Conservation (phyloP, 2,113 vertebrate species). For the Miniopterus natalensis region DNA sequence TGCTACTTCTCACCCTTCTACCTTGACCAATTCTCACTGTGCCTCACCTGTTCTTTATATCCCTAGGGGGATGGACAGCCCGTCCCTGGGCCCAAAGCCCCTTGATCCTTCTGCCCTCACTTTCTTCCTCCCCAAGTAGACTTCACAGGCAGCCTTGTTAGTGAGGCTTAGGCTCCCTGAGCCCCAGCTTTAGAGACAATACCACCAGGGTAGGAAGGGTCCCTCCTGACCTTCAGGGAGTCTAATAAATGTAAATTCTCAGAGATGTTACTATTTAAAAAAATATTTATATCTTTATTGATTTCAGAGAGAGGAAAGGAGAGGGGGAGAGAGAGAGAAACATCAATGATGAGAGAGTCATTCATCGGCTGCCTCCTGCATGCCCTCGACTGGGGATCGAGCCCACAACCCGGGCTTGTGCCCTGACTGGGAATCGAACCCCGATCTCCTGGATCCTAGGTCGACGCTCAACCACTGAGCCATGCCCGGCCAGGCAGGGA, state of each 20-base stretch:
- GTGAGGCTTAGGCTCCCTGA: not conserved
- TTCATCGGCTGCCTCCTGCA: too few species aligned
- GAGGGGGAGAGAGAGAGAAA: too few species aligned
- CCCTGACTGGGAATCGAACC: too few species aligned
- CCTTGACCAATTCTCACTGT: not conserved
- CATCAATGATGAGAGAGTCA: too few species aligned
- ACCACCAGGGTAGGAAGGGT: not conserved
- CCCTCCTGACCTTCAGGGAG: not conserved
- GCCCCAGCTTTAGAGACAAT: not conserved
- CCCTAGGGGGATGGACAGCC: not conserved
- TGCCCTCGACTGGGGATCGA: too few species aligned
- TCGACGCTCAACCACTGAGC: too few species aligned
- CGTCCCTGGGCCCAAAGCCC: not conserved
- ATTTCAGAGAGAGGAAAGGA: too few species aligned
- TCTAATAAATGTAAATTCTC: not conserved
- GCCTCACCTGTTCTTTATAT: not conserved
- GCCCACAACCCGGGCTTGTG: too few species aligned
- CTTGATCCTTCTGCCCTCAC: not conserved
- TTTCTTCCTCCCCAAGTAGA: not conserved
- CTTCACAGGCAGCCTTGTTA: not conserved
- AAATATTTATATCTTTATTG: too few species aligned
- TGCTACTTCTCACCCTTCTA: not conserved
- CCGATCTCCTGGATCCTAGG: too few species aligned
- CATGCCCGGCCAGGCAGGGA: not conserved
- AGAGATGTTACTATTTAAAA: not conserved